Evolutionary conservation across 2,888 invertebrate species (phyloP).

Genomic region (Toxonevra muliebris): DNA sequence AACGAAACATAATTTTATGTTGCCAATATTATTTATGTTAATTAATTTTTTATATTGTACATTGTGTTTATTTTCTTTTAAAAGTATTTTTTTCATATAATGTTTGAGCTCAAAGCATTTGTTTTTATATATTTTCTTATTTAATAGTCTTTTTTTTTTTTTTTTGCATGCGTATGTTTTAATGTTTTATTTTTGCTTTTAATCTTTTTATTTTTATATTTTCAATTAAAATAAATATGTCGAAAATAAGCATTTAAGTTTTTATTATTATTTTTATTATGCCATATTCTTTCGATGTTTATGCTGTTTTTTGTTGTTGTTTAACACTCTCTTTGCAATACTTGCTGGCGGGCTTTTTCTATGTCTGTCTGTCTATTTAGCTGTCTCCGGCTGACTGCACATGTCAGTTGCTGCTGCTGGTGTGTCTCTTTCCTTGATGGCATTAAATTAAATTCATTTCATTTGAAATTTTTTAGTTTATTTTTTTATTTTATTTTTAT

Average conservation of each 20-base stretch:
- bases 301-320: neutral
- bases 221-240: constrained; percentile 5
- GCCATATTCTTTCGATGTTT: constrained; percentile 2
- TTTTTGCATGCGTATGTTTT: no score
- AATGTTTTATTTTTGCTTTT: neutral
- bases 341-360: no score
- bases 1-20: no score
- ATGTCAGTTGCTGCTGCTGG: constrained; percentile 1
- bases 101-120: no score
- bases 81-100: no score
- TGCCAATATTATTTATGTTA: no score
- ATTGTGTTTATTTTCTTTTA: no score
- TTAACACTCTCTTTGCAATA: neutral
- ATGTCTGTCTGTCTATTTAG: neutral
- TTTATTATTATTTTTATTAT: neutral
- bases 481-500: constrained; percentile 21
- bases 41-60: no score
- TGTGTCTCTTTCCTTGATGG: constrained; percentile 16
- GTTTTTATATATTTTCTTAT: no score
- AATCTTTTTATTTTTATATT: neutral
- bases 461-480: constrained; percentile 31
- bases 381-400: neutral
- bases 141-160: no score
- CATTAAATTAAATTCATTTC: constrained; percentile 37
- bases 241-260: constrained; percentile 3